Evolutionary conservation across 1,140 invertebrate genomes (phyloP), one percentile per base, ranked within the genome.

Genomic region (Chionoecetes opilio): DNA sequence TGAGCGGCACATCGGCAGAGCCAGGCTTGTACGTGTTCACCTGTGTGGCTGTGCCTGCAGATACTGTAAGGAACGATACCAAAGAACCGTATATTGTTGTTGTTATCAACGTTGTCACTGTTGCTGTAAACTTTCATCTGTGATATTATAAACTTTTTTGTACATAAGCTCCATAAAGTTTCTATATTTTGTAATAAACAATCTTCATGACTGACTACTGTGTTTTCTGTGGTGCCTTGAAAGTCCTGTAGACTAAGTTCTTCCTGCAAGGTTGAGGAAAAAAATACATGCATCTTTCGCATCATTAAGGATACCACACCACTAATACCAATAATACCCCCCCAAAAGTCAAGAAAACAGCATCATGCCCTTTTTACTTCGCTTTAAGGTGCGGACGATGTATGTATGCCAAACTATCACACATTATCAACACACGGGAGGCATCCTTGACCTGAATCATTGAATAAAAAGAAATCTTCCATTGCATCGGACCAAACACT

Each of bases 121-220:
- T 82, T 37, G n/a, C 37, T 85, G 9, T 84, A 37, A 53, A 91
- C 89, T n/a, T 53, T 84, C 89, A 91, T 38, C 89, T 95, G 94
- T 95, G 94, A 95, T 95, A 93, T 37, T 35, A n/a, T n/a, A 88
- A 41, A 32, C 31, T 91, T 91, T 75, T 95, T 95, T 95, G 94
- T 95, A 95, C 90, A n/a, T 63, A 53, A 92, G 38, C 90, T 95
- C 75, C 31, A 91, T 84, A 92, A 85, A 94, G 85, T 95, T 95
- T 95, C 94, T 95, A 95, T 95, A 92, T 95, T 91, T 95, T 95
- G 82, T 92, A 95, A 95, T 95, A 95, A 95, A 94, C 75, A 14
- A 92, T 86, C 37, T 85, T n/a, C 11, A 53, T 53, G 46, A 75
- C 26, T 85, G 17, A 92, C 29, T 53, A 26, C 32, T 88, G 9